Percentiles rank a stretch among this genome's conserved stretches.
phyloP scores from a whole-genome alignment of 2,888 invertebrate genomes.

The Acleris laterana region DNA sequence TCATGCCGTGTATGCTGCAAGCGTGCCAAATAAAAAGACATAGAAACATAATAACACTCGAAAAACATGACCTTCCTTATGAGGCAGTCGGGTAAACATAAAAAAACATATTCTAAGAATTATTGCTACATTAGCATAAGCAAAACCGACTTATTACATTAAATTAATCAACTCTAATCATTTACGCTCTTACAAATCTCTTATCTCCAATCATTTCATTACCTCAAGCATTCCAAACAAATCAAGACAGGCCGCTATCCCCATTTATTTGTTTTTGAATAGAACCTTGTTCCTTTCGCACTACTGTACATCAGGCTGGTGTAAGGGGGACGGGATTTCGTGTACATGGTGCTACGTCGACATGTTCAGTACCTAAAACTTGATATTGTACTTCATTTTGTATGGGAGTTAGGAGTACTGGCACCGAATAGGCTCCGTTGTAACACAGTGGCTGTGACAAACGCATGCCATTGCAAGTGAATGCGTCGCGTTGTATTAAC shows the following conservation, averaged over 20 bases:
- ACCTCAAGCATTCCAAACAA: conserved; percentile 7
- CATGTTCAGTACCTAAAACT: neutral
- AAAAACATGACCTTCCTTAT: too few relatives aligned
- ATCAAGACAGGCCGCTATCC: conserved; percentile 4
- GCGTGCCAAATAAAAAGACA: too few relatives aligned
- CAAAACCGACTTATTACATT: neutral
- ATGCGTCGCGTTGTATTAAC: conserved; percentile 39
- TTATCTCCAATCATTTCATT: conserved; percentile 14
- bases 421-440: too few relatives aligned
- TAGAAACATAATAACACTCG: too few relatives aligned
- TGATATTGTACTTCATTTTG: too few relatives aligned
- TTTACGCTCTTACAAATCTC: conserved; percentile 53
- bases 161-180: conserved; percentile 14
- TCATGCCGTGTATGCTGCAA: too few relatives aligned
- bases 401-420: too few relatives aligned
- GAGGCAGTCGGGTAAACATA: too few relatives aligned
- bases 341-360: neutral
- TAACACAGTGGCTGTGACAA: conserved; percentile 38
- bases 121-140: neutral
- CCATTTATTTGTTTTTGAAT: conserved; percentile 2
- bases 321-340: neutral
- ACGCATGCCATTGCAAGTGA: conserved; percentile 37
- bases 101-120: too few relatives aligned
- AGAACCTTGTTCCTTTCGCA: neutral
- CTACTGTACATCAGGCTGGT: neutral